Evolutionary conservation across 2,113 vertebrate genomes (phyloP).

Genomic region (Archocentrus centrarchus): DNA sequence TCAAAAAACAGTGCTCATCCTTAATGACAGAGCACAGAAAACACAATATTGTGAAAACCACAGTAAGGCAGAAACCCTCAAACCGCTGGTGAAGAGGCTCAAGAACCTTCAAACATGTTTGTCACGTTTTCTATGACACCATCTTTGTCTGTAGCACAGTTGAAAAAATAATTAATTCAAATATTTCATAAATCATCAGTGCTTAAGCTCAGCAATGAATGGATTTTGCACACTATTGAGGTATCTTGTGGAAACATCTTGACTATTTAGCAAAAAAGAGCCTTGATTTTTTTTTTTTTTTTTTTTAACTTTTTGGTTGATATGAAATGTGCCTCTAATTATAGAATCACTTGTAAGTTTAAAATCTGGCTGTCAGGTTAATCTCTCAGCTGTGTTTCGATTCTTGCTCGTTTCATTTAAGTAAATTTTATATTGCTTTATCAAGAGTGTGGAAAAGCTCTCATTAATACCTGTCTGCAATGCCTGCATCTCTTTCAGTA

Average conservation of each 20-base stretch:
- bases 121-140: background rate
- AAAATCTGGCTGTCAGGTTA: background rate
- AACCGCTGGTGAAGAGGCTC: background rate
- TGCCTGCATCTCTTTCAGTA: slow-evolving; percentile 96
- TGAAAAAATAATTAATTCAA: background rate
- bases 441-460: background rate
- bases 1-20: no score
- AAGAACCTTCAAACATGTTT: background rate
- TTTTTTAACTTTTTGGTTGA: background rate
- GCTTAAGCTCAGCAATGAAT: background rate
- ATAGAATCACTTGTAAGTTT: background rate
- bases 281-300: background rate
- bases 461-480: slow-evolving; percentile 89
- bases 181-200: background rate
- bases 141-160: background rate
- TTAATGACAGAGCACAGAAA: background rate
- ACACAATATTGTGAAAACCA: background rate
- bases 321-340: background rate
- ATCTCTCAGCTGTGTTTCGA: background rate
- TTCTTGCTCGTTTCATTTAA: background rate
- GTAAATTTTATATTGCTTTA: background rate
- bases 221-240: background rate
- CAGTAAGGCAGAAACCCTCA: background rate
- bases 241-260: background rate
- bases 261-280: background rate